A percentile compares a stretch with the other conserved stretches of the same genome.
Evolutionary conservation across 1,140 invertebrate genomes (phyloP).

Genomic region (Aphidius ervi): DNA sequence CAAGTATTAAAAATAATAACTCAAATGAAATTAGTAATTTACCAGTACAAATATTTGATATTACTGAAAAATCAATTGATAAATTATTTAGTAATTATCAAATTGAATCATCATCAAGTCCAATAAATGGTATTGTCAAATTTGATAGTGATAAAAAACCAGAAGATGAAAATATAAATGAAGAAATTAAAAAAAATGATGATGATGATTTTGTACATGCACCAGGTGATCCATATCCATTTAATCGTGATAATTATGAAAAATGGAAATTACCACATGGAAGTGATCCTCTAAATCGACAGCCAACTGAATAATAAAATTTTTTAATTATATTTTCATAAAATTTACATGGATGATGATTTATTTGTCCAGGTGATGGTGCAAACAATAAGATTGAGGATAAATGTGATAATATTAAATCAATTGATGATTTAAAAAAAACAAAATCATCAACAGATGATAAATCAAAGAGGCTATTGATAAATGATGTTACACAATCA

Average conservation of each 20-base stretch:
- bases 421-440: slow-evolving; percentile 9
- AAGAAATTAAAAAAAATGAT: slow-evolving; percentile 3
- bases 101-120: no score
- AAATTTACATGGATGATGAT: no score
- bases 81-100: no score
- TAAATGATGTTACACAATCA: slow-evolving; percentile 22
- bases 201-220: slow-evolving; percentile 28
- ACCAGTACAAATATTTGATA: no score
- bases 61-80: no score
- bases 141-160: background rate
- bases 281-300: slow-evolving; percentile 2
- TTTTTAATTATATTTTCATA: no score
- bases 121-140: background rate
- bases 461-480: slow-evolving; percentile 16
- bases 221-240: slow-evolving; percentile 35
- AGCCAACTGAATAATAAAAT: no score
- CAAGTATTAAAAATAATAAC: no score
- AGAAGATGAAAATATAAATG: background rate
- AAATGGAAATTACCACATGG: slow-evolving; percentile 27
- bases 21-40: no score
- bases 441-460: slow-evolving; percentile 14
- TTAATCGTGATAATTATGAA: slow-evolving; percentile 30
- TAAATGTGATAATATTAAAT: no score
- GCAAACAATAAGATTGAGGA: no score
- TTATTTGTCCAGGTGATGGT: no score